Base-by-base conservation (phyloP, 2,888 invertebrate species). In the Hydrotaea diabolus region DNA sequence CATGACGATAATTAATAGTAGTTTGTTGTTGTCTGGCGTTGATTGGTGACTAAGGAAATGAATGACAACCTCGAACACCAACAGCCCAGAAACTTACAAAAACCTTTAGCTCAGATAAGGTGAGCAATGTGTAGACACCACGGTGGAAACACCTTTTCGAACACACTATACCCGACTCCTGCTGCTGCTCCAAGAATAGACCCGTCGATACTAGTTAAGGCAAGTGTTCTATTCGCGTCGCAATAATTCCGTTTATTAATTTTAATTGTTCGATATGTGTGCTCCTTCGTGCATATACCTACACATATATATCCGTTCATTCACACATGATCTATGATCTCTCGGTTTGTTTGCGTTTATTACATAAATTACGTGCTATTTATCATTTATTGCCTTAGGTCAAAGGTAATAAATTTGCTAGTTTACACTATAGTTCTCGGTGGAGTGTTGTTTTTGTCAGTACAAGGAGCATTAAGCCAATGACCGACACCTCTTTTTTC, bases 1-100 rank as follows among this genome's bases (percentile, higher is more conserved):
- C 84, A 85, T 84, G 46, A n/a, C 31, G 55, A 72, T 39, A n/a
- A n/a, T 49, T 49, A n/a, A n/a, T n/a, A 39, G 36, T 36, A 36
- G 39, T 49, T 36, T 15, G 49, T 49, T 49, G n/a, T 5, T 59
- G 9, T 39, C 26, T 17, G 1, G 21, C n/a, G n/a, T 5, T 59
- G 9, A 26, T 21, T 17, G 1, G 21, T 26, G 49, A 49, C 39
- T 39, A 39, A n/a, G 49, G 15, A 13, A n/a, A 49, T 49, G 13
- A 39, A 39, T 39, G 39, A 39, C 64, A 64, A 21, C 19, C 31
- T 7, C 64, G 36, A 23, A 64, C 64, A n/a, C 64, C 36, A 62
- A 26, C 15, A n/a, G 2, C 26, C 26, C 39, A 31, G 31, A n/a
- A n/a, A n/a, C n/a, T n/a, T n/a, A n/a, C n/a, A n/a, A n/a, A n/a